Base-by-base conservation (phyloP, 2,888 invertebrate species). In the Patella ulyssiponensis region DNA sequence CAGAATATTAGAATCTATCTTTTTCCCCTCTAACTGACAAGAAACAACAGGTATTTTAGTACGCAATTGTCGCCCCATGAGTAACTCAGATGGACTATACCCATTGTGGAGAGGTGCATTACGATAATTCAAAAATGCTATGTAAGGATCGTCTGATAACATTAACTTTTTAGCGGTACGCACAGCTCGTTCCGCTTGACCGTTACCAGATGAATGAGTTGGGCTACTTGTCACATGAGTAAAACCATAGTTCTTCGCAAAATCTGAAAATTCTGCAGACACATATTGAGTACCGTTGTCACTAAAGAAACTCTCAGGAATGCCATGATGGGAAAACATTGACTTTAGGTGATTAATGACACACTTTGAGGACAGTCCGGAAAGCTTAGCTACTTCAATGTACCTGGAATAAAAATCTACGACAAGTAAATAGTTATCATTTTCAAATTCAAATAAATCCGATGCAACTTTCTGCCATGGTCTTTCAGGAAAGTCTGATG, bases 331-430 rank as follows among this genome's bases (percentile, higher is more conserved):
- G 23, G 69, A 51, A 52, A 77, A 77, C 17, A 70, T 69, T 14
- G 51, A 14, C 44, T 69, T 77, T 33, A 75, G 73, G n/a, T 77
- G 69, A 51, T 77, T 23, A 5, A 77, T 54, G 14, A 77, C 53
- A 53, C 73, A 53, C 20, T 64, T 73, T 58, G 73, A 64, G 12
- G 64, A n/a, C n/a, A n/a, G n/a, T n/a, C n/a, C n/a, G n/a, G n/a
- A n/a, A n/a, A n/a, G n/a, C n/a, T n/a, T n/a, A n/a, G n/a, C n/a
- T n/a, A n/a, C n/a, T n/a, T n/a, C n/a, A n/a, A n/a, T n/a, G n/a
- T n/a, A n/a, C n/a, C n/a, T n/a, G n/a, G n/a, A n/a, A n/a, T n/a
- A n/a, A n/a, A n/a, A n/a, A n/a, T n/a, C n/a, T n/a, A n/a, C n/a
- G n/a, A n/a, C n/a, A n/a, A n/a, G n/a, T n/a, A n/a, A n/a, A n/a